These are phyloP conservation scores for Bubo blakistoni DNA, from an alignment of 2,113 vertebrate species.

Conservation along the genomic window DNA sequence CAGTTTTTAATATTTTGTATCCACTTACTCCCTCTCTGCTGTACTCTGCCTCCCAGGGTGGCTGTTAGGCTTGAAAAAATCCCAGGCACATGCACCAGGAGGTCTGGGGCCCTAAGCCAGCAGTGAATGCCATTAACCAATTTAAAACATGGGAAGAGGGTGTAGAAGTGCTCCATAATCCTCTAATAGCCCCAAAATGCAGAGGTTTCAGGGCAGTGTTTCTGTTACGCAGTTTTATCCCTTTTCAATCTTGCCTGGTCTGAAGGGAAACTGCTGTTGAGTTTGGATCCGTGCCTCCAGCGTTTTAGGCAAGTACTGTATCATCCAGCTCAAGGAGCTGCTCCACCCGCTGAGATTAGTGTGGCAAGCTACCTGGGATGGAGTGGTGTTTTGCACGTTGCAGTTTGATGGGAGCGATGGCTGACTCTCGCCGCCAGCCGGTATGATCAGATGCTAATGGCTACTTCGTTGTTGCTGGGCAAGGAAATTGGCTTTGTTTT, in stretches of 20 bases:
- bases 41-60: not conserved
- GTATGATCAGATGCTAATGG: not conserved
- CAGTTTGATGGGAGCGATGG: not conserved
- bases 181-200: not conserved
- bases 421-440: not conserved
- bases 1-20: not conserved
- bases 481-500: slow-evolving; percentile 5
- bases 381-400: not conserved
- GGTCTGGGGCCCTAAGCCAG: not conserved
- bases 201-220: not conserved
- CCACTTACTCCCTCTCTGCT: not conserved
- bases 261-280: not conserved
- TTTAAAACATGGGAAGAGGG: not conserved
- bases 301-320: not conserved
- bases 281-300: not conserved
- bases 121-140: not conserved
- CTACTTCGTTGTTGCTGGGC: not conserved
- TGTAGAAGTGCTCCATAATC: not conserved
- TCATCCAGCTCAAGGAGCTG: not conserved
- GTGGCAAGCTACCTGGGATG: not conserved
- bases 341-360: not conserved
- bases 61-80: not conserved
- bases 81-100: not conserved
- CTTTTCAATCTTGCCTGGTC: not conserved
- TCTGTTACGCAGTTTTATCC: not conserved